Percentiles rank a stretch among this genome's conserved stretches.
These are phyloP conservation scores for Astreopora myriophthalma DNA, from an alignment of 64 coral and sea anemone species.

Conservation along the genomic window DNA sequence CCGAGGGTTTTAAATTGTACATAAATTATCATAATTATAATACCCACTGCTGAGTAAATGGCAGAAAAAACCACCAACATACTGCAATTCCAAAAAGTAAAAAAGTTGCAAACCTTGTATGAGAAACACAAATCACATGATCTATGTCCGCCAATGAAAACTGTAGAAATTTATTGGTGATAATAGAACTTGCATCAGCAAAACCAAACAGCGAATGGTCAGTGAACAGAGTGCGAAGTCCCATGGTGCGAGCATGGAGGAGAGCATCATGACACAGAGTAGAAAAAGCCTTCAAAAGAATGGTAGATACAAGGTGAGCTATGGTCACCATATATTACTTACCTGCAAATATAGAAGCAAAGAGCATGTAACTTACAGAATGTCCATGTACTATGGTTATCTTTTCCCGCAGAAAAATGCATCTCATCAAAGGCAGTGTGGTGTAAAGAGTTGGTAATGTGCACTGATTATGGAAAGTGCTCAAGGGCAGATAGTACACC, in stretches of 20 bases:
- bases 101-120: conserved; percentile 79
- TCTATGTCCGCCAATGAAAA: conserved; percentile 95
- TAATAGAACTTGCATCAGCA: conserved; percentile 98
- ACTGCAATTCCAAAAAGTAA: neutral
- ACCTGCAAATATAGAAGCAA: no score
- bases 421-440: conserved; percentile 87
- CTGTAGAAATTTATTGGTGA: conserved; percentile 98
- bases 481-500: conserved; percentile 97
- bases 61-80: no score
- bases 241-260: conserved; percentile 93
- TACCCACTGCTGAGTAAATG: no score
- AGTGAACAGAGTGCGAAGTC: conserved; percentile 87
- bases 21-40: no score
- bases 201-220: conserved; percentile 99
- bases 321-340: no score
- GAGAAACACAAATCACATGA: conserved; percentile 98
- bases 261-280: conserved; percentile 96
- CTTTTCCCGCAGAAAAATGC: conserved; percentile 89
- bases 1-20: no score
- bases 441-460: conserved; percentile 91
- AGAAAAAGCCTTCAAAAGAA: conserved; percentile 86
- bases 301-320: neutral
- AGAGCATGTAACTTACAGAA: no score
- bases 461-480: conserved; percentile 95
- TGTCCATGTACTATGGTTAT: conserved; percentile 96